Evolutionary conservation across 2,797 vertebrate genomes (phyloP).

Genomic region (Rhinatrema bivittatum): DNA sequence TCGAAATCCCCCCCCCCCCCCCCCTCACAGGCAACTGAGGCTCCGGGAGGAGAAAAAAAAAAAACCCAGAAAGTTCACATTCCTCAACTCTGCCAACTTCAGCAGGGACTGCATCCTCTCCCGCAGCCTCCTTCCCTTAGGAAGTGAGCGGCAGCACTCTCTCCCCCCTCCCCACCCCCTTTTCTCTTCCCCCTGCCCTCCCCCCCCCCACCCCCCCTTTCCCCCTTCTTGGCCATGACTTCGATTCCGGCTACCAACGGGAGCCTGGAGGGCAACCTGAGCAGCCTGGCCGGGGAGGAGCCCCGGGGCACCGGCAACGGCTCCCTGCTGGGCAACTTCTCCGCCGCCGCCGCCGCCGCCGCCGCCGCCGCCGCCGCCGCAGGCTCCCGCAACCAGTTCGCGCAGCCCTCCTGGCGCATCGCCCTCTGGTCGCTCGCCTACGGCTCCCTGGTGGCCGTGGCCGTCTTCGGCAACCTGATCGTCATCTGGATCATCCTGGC

Average conservation of each 20-base stretch:
- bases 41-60: neutral
- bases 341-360: slow-evolving; percentile 7
- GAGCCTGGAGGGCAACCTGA: slow-evolving; percentile 1
- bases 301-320: no score
- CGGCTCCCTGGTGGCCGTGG: slow-evolving; percentile 71
- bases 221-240: no score
- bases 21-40: no score
- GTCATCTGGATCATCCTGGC: slow-evolving; percentile 93
- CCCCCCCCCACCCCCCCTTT: no score
- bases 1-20: neutral
- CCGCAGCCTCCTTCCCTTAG: neutral
- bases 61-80: neutral
- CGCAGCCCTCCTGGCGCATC: slow-evolving; percentile 84
- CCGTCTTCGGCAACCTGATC: slow-evolving; percentile 79
- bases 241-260: slow-evolving; percentile 4
- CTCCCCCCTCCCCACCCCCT: neutral
- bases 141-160: neutral
- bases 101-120: slow-evolving; percentile 2
- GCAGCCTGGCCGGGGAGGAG: slow-evolving; percentile 7
- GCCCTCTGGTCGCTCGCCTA: slow-evolving; percentile 86
- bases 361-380: slow-evolving; percentile 3
- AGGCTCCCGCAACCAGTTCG: slow-evolving; percentile 79
- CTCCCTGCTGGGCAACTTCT: slow-evolving; percentile 10
- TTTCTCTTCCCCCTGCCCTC: neutral
- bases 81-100: slow-evolving; percentile 5